Evolutionary conservation across 2,888 invertebrate species (phyloP), one percentile per base, ranked within the genome.

Genomic region (Ganaspis brasiliensis): DNA sequence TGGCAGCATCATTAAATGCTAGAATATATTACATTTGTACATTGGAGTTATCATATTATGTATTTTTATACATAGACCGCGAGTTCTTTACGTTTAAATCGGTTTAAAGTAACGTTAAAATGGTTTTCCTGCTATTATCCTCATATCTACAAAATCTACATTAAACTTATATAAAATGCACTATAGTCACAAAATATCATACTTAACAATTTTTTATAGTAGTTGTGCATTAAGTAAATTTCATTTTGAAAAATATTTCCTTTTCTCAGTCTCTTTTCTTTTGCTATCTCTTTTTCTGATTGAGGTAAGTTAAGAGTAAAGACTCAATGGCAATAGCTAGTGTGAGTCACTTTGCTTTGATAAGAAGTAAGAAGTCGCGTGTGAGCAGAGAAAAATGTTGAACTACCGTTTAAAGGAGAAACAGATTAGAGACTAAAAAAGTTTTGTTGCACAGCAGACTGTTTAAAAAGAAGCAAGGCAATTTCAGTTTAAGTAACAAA

Each of bases 281-380:
- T 57, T 57, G 26, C 57, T 14, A 57, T 24, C 24, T 57, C 57
- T 57, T 24, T 31, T 26, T 63, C n/a, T 63, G 37, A 40, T 37
- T 40, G 40, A 19, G 14, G 40, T 40, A 40, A 24, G 19, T 61
- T 61, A 37, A 49, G 49, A 49, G 37, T 35, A 37, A 14, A 37
- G 1, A 63, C 14, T 40, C 14, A 63, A 49, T 49, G 49, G 16
- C 49, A 49, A 16, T 49, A 49, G 49, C 14, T 21, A 24, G 24
- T 1, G 21, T 40, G 14, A 40, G 10, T 21, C 19, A 40, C 3
- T 21, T 19, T 12, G 14, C 14, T 16, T 3, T 63, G 21, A 24
- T 40, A 40, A 63, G 40, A 40, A 40, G 37, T 21, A 78, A n/a
- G n/a, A n/a, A n/a, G 77, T 75, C n/a, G 37, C 35, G 61, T 37